Evolutionary conservation across 2,113 vertebrate species (phyloP).

Genomic region (Grammomys surdaster): DNA sequence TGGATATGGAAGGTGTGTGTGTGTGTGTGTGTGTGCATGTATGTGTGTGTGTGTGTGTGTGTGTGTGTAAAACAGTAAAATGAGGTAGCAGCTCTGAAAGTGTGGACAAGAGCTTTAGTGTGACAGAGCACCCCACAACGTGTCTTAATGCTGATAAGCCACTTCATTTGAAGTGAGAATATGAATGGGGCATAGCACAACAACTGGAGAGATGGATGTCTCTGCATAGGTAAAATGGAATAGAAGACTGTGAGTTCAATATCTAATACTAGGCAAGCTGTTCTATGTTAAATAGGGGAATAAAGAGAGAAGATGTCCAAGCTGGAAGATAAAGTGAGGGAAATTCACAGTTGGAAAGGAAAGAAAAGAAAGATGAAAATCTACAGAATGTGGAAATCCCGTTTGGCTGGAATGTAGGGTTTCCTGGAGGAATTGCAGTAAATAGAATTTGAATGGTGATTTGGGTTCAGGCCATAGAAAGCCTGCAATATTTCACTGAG

Average conservation of each 20-base stretch:
- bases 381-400: not conserved
- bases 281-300: not conserved
- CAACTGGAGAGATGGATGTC: not conserved
- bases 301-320: not conserved
- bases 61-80: not conserved
- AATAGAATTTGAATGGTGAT: not conserved
- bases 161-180: not conserved
- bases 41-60: not conserved
- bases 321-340: not conserved
- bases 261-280: not conserved
- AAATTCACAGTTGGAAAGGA: not conserved
- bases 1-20: not conserved
- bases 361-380: not conserved
- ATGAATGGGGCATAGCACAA: not conserved
- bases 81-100: not conserved
- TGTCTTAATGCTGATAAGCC: not conserved
- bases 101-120: not conserved
- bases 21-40: not conserved
- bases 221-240: not conserved
- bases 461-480: not conserved
- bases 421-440: not conserved
- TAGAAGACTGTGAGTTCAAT: not conserved
- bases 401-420: not conserved
- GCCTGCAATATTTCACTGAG: not conserved
- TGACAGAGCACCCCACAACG: not conserved